Evolutionary conservation across 2,113 vertebrate genomes (phyloP).

Genomic region (Piliocolobus tephrosceles): DNA sequence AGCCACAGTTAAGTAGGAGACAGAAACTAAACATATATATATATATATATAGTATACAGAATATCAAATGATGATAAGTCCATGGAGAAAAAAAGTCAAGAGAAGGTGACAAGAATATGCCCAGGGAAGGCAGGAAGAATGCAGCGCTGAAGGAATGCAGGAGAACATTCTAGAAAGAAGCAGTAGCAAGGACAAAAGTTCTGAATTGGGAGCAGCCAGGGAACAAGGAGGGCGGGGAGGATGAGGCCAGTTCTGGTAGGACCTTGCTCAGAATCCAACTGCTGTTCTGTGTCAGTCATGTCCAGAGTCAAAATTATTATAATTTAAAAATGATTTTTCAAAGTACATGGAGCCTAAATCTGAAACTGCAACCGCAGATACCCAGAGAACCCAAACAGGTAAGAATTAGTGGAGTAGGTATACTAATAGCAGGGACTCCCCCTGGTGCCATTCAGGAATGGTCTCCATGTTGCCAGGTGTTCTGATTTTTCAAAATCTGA

Average conservation of each 20-base stretch:
- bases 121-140: not conserved
- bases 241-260: not conserved
- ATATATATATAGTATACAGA: not conserved
- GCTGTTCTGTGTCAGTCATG: not conserved
- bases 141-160: not conserved
- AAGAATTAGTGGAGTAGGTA: not conserved
- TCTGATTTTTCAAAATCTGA: not conserved
- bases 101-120: not conserved
- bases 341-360: not conserved
- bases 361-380: not conserved
- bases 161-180: not conserved
- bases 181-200: not conserved
- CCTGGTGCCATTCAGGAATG: too few relatives aligned
- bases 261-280: not conserved
- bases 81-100: not conserved
- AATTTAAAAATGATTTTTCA: not conserved
- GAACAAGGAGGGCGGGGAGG: accelerated
- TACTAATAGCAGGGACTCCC: not conserved
- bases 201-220: not conserved
- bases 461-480: not conserved
- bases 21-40: not conserved
- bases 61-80: not conserved
- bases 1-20: not conserved
- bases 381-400: not conserved
- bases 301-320: not conserved